These are phyloP conservation scores for Drosophila oshimai DNA, from an alignment of 1,140 invertebrate species.

Conservation along the genomic window DNA sequence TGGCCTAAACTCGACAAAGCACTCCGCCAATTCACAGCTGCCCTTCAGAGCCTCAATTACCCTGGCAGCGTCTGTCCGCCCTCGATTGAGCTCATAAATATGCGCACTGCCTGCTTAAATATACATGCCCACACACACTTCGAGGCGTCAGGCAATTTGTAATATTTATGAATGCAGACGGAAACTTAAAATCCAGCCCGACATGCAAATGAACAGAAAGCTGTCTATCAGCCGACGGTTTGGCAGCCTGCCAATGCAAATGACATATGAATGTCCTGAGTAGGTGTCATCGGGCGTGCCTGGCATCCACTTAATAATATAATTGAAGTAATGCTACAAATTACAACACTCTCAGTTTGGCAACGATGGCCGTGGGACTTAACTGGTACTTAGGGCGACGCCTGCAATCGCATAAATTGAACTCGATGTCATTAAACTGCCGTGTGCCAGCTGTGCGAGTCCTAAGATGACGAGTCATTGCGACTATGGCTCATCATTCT, in stretches of 20 bases:
- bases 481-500: not conserved
- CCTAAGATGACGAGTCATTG: slow-evolving; percentile 16
- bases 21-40: slow-evolving; percentile 36
- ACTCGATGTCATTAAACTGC: slow-evolving; percentile 43
- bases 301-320: slow-evolving; percentile 55
- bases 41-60: slow-evolving; percentile 31
- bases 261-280: slow-evolving; percentile 30
- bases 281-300: slow-evolving; percentile 24
- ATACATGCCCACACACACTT: slow-evolving; percentile 34
- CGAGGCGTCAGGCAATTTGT: slow-evolving; percentile 31
- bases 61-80: not conserved
- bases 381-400: slow-evolving; percentile 27
- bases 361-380: slow-evolving; percentile 21
- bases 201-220: slow-evolving; percentile 38
- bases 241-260: slow-evolving; percentile 36
- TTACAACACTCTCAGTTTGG: slow-evolving; percentile 30
- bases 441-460: not conserved
- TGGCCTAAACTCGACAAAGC: slow-evolving; percentile 13
- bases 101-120: slow-evolving; percentile 36
- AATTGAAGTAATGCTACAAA: slow-evolving; percentile 70
- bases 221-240: slow-evolving; percentile 27
- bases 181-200: slow-evolving; percentile 40
- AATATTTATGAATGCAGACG: slow-evolving; percentile 53
- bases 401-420: slow-evolving; percentile 31
- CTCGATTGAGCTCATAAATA: slow-evolving; percentile 49